Evolutionary conservation across 2,888 invertebrate genomes (phyloP).

Genomic region (Nephrotoma flavescens): DNA sequence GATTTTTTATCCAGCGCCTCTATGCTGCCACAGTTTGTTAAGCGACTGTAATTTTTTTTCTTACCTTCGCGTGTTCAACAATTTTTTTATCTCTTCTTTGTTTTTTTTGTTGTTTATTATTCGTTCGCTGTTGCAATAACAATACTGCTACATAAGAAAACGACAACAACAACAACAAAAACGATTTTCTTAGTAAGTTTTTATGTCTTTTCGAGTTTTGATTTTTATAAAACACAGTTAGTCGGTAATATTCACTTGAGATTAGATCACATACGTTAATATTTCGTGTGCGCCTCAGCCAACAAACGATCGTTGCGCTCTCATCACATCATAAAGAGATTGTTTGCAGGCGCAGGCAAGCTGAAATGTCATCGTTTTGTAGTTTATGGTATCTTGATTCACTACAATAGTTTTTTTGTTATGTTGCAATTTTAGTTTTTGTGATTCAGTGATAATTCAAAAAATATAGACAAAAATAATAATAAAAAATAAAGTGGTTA

Average conservation of each 20-base stretch:
- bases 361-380: not conserved
- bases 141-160: not conserved
- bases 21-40: not conserved
- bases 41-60: not conserved
- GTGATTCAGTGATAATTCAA: not conserved
- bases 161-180: not conserved
- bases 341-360: not conserved
- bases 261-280: constrained; percentile 1
- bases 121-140: not conserved
- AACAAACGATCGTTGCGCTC: not conserved
- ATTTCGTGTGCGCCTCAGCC: not conserved
- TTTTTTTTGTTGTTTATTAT: not conserved
- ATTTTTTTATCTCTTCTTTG: not conserved
- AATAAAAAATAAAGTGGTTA: not conserved
- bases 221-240: not conserved
- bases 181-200: not conserved
- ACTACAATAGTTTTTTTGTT: not conserved
- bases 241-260: constrained; percentile 3
- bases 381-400: not conserved
- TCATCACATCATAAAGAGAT: not conserved
- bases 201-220: not conserved
- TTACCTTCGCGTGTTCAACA: not conserved
- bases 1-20: not conserved
- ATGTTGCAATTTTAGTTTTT: not conserved
- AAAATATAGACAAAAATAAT: not conserved